These are phyloP conservation scores for Nebria brevicollis DNA, from an alignment of 2,888 invertebrate species.

Conservation along the genomic window DNA sequence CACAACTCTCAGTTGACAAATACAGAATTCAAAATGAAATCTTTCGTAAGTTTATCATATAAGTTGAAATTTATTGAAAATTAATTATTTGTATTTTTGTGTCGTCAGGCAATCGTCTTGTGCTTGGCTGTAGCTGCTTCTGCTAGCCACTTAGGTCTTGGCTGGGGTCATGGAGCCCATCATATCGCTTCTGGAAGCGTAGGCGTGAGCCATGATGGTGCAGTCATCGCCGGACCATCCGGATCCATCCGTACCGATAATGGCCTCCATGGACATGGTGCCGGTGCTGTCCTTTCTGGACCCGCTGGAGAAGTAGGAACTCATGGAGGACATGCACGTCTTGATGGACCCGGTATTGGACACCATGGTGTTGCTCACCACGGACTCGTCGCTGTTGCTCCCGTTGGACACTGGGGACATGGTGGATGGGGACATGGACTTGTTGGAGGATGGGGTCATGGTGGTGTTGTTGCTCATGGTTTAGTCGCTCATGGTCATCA, in stretches of 20 bases:
- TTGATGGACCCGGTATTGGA: constrained; percentile 31
- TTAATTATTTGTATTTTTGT: not conserved
- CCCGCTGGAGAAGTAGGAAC: constrained; percentile 43
- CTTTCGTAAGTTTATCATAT: constrained; percentile 12
- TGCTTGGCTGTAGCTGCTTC: constrained; percentile 10
- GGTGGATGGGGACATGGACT: constrained; percentile 8
- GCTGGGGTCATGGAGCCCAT: constrained; percentile 53
- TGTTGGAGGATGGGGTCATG: constrained; percentile 25
- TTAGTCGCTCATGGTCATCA: constrained; percentile 48
- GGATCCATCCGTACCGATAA: constrained; percentile 44
- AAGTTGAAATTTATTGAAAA: not conserved
- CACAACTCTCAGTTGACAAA: constrained; percentile 2
- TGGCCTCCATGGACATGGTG: constrained; percentile 33
- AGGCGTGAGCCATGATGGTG: constrained; percentile 43
- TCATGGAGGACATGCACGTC: constrained; percentile 33
- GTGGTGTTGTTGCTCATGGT: constrained; percentile 47
- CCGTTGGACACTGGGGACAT: constrained; percentile 12
- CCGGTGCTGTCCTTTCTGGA: constrained; percentile 27
- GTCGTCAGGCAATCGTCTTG: not conserved
- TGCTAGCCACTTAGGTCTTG: constrained; percentile 51
- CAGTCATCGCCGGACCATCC: constrained; percentile 49
- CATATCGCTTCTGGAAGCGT: constrained; percentile 32
- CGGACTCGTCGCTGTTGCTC: not conserved
- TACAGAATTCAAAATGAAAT: constrained; percentile 11
- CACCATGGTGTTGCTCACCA: constrained; percentile 19